Percentiles rank a stretch among this genome's conserved stretches.
These are phyloP conservation scores for Sebastes matsubarae DNA, from an alignment of 2,797 vertebrate species.

Conservation along the genomic window DNA sequence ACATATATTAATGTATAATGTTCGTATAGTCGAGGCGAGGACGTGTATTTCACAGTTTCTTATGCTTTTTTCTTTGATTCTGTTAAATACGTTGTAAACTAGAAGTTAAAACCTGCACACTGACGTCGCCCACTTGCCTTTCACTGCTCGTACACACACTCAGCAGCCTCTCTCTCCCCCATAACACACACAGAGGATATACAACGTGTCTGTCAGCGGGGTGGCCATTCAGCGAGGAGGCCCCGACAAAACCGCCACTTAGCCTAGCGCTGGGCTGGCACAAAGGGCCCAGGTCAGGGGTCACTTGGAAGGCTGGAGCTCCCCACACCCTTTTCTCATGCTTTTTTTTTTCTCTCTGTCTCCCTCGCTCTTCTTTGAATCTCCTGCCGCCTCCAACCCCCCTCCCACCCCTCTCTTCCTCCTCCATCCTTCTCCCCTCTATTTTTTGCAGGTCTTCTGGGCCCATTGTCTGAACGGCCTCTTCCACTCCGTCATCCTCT, in stretches of 20 bases:
- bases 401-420: slow-evolving; percentile 54
- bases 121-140: slow-evolving; percentile 41
- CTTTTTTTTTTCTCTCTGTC: slow-evolving; percentile 82
- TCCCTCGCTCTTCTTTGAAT: slow-evolving; percentile 75
- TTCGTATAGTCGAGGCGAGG: not conserved
- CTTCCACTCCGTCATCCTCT: slow-evolving; percentile 99
- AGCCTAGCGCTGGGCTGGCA: slow-evolving; percentile 89
- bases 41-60: slow-evolving; percentile 2
- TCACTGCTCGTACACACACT: slow-evolving; percentile 57
- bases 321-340: slow-evolving; percentile 90
- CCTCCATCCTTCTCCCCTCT: slow-evolving; percentile 67
- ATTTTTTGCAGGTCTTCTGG: slow-evolving; percentile 96
- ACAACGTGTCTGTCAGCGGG: slow-evolving; percentile 95
- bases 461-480: slow-evolving; percentile 99
- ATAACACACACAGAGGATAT: slow-evolving; percentile 83
- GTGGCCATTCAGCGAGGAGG: slow-evolving; percentile 87
- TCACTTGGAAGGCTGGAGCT: slow-evolving; percentile 89
- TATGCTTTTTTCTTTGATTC: slow-evolving; percentile 2
- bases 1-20: slow-evolving; percentile 27
- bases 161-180: slow-evolving; percentile 58
- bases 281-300: slow-evolving; percentile 92
- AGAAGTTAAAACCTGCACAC: slow-evolving; percentile 41
- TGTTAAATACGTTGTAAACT: not conserved
- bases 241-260: slow-evolving; percentile 93
- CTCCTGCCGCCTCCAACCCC: slow-evolving; percentile 80